Base-by-base conservation (phyloP, 2,888 invertebrate genomes). In the Leptinotarsa juncta region DNA sequence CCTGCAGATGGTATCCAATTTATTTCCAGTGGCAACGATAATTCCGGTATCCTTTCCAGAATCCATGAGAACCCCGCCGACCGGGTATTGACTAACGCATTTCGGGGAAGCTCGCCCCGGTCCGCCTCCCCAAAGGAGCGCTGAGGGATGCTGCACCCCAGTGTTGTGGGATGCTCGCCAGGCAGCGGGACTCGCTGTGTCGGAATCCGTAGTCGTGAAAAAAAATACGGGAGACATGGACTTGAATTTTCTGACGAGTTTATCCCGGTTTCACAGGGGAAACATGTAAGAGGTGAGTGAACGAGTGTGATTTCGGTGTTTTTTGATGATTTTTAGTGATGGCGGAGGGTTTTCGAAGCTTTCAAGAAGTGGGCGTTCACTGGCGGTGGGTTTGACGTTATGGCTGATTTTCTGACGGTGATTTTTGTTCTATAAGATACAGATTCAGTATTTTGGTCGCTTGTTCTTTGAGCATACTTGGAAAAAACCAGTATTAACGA, bases 101-200 rank as follows among this genome's bases (percentile, higher is more conserved):
- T 83, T 86, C 86, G 86, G 84, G 70, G 78, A 81, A 78, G 67
- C 76, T 85, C 85, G 85, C 82, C 80, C 79, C 76, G 78, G 78
- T 82, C 82, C 85, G 85, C 77, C 79, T 75, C 80, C 78, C 83
- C 83, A 83, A 83, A 84, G 83, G 82, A 84, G 76, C 77, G 81
- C 82, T 81, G 80, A 83, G 85, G 85, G 86, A 85, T 85, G 85
- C 86, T 85, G 85, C 86, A 85, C 85, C 85, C 85, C 85, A 86
- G 84, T 84, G 83, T 83, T 85, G 84, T 83, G 85, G 84, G 83
- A 86, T 85, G 86, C 79, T 81, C 80, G 77, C 79, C 76, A 82
- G 81, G 78, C 81, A 77, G 77, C 79, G 77, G 78, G 77, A 78
- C 79, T 71, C 72, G 67, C 71, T 67, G 77, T 75, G 80, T 80